Percentiles rank a stretch among this genome's conserved stretches.
Conservation (phyloP, 1,140 invertebrate genomes). For the Hetaerina americana region DNA sequence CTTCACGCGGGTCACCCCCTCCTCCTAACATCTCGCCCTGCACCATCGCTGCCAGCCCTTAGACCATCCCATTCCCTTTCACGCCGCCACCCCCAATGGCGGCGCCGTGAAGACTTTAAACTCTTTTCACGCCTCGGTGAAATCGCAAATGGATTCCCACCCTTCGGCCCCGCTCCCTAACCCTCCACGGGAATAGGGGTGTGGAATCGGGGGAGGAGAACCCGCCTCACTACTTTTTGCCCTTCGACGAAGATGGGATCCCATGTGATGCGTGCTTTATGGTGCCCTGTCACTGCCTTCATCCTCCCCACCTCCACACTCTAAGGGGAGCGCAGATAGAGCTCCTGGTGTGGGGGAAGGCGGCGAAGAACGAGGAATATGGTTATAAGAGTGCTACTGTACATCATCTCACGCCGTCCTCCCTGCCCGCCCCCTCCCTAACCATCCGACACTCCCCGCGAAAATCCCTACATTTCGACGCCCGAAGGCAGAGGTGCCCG, state of each 20-base stretch:
- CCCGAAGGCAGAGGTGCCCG: too few species aligned
- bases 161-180: too few species aligned
- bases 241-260: neutral
- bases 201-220: too few species aligned
- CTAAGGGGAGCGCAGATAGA: too few species aligned
- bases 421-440: too few species aligned
- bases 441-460: neutral
- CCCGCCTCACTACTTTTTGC: too few species aligned
- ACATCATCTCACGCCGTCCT: neutral
- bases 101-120: neutral
- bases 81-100: neutral
- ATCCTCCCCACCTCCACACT: too few species aligned
- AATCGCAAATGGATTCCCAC: neutral
- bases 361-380: neutral
- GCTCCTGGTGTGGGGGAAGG: too few species aligned
- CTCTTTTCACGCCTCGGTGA: neutral
- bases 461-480: neutral
- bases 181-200: too few species aligned
- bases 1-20: neutral
- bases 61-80: too few species aligned
- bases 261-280: neutral
- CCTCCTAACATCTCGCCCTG: neutral
- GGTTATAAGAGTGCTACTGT: neutral
- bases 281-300: neutral
- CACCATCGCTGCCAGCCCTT: too few species aligned